Percentiles rank a stretch among this genome's conserved stretches.
These are phyloP conservation scores for Anoncus sp. DNA, from an alignment of 2,888 invertebrate species.

Conservation along the genomic window DNA sequence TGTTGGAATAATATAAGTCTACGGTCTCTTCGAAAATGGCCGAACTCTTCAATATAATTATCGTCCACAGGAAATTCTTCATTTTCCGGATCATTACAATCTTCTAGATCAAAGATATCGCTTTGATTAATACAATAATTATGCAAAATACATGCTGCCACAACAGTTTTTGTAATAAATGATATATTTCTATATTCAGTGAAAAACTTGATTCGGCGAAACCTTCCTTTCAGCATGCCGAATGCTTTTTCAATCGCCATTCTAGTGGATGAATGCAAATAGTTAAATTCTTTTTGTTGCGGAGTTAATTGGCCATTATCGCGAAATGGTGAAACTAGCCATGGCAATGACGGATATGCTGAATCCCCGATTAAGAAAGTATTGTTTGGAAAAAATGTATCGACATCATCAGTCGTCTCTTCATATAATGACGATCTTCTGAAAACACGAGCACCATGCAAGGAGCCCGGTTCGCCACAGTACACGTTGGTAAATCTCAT, in stretches of 20 bases:
- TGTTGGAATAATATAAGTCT: no score
- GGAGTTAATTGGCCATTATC: slow-evolving; percentile 38
- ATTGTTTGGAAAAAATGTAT: slow-evolving; percentile 31
- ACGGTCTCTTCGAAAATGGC: no score
- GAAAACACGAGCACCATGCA: slow-evolving; percentile 48
- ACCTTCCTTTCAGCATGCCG: slow-evolving; percentile 31
- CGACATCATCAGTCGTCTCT: neutral
- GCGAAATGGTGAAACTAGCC: slow-evolving; percentile 44
- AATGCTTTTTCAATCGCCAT: slow-evolving; percentile 37
- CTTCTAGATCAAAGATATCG: slow-evolving; percentile 5
- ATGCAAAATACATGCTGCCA: slow-evolving; percentile 42
- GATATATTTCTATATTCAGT: slow-evolving; percentile 29
- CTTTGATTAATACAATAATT: slow-evolving; percentile 38
- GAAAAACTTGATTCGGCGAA: slow-evolving; percentile 45
- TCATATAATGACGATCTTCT: slow-evolving; percentile 33
- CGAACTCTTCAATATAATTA: no score
- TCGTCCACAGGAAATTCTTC: no score
- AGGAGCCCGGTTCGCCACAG: slow-evolving; percentile 21
- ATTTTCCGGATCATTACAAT: neutral
- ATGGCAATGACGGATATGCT: slow-evolving; percentile 43
- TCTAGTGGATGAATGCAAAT: slow-evolving; percentile 40
- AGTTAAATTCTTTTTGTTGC: slow-evolving; percentile 36
- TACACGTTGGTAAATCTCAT: slow-evolving; percentile 33
- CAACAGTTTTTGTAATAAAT: slow-evolving; percentile 19
- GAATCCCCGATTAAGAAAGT: slow-evolving; percentile 46